A percentile compares a stretch with the other conserved stretches of the same genome.
Evolutionary conservation across 2,888 invertebrate species (phyloP).

Genomic region (Antheraea yamamai): DNA sequence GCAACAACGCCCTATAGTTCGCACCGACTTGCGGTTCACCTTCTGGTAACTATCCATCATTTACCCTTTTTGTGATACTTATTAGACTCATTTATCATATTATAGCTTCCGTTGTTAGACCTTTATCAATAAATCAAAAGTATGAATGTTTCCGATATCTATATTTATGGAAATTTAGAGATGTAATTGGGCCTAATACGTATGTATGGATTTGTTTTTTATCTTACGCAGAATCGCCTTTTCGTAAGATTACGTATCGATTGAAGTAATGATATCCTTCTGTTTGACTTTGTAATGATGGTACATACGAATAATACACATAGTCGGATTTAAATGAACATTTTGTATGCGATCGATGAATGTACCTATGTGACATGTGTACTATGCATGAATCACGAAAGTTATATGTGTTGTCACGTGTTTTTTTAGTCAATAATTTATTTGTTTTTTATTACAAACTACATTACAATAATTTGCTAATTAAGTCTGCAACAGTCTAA

Average conservation of each 20-base stretch:
- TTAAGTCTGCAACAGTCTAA: no score
- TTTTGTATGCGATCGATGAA: constrained; percentile 3
- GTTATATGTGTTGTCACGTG: background rate
- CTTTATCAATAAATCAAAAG: background rate
- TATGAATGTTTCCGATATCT: background rate
- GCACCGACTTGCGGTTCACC: constrained; percentile 27
- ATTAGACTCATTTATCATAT: background rate
- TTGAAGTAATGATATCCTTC: background rate
- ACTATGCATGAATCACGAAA: background rate
- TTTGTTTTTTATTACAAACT: background rate
- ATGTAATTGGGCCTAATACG: constrained; percentile 27
- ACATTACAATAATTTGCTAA: background rate
- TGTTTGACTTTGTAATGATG: background rate
- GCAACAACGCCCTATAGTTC: constrained; percentile 44
- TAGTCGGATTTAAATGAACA: background rate
- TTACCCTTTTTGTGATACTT: constrained; percentile 24
- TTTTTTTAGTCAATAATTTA: background rate
- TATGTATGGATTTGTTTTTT: constrained; percentile 57
- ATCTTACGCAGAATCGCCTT: constrained; percentile 58
- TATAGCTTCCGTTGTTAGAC: background rate
- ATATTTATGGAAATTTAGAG: constrained; percentile 4
- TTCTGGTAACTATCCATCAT: constrained; percentile 51
- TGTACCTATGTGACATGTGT: background rate
- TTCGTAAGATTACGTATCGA: constrained; percentile 20
- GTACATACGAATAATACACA: background rate